Evolutionary conservation across 2,888 invertebrate genomes (phyloP).

Genomic region (Hylaea fasciaria): DNA sequence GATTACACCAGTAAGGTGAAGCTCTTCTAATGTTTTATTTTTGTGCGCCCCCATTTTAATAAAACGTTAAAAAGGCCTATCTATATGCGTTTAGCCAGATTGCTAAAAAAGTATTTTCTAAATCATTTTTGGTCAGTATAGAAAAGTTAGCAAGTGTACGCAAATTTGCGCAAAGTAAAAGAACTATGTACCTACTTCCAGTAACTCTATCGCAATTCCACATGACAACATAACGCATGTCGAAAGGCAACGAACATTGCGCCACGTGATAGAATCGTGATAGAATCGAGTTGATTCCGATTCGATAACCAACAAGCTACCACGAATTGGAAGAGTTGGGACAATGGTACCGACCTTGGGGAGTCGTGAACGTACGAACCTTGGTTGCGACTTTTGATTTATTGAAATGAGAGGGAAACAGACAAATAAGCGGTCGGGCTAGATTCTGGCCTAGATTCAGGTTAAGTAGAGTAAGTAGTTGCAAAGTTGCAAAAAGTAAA

Average conservation of each 20-base stretch:
- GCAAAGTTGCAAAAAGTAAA: slow-evolving; percentile 18
- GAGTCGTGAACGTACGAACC: slow-evolving; percentile 41
- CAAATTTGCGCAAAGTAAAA: not conserved
- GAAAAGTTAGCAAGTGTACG: not conserved
- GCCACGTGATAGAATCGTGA: slow-evolving; percentile 28
- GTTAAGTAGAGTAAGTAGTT: too few relatives aligned
- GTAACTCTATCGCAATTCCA: slow-evolving; percentile 25
- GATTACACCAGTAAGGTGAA: slow-evolving; percentile 1
- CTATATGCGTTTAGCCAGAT: too few relatives aligned
- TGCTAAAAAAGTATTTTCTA: too few relatives aligned
- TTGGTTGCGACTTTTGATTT: slow-evolving; percentile 39
- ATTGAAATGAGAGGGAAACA: slow-evolving; percentile 40
- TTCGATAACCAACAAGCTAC: slow-evolving; percentile 25
- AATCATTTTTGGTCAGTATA: not conserved
- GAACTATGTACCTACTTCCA: slow-evolving; percentile 3
- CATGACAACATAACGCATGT: slow-evolving; percentile 27
- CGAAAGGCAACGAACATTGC: slow-evolving; percentile 32
- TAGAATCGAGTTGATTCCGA: slow-evolving; percentile 24
- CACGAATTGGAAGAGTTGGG: slow-evolving; percentile 24
- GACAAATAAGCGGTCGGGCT: slow-evolving; percentile 31
- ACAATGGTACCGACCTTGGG: slow-evolving; percentile 41
- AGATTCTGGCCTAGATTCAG: slow-evolving; percentile 31
- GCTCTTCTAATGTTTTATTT: not conserved
- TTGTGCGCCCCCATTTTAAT: not conserved
- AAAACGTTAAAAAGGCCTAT: too few relatives aligned